These are phyloP conservation scores for Cydia fagiglandana DNA, from an alignment of 1,140 invertebrate species.

Conservation along the genomic window DNA sequence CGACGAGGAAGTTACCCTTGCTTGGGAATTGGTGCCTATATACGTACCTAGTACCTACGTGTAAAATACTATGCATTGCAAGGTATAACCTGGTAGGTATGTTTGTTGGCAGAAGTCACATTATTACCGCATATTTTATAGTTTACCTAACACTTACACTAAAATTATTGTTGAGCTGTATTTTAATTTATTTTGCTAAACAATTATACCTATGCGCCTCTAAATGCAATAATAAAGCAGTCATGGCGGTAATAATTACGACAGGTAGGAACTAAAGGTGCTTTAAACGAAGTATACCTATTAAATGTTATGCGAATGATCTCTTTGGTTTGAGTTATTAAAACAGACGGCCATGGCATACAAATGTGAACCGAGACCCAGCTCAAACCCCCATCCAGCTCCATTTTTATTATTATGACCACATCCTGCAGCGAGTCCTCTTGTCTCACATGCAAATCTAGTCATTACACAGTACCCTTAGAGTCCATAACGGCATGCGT, in stretches of 20 bases:
- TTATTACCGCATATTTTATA: too few species aligned
- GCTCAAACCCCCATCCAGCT: conserved; percentile 21
- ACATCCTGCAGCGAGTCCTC: conserved; percentile 8
- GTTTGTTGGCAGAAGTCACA: too few species aligned
- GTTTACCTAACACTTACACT: too few species aligned
- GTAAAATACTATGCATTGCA: background rate
- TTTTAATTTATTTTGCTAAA: too few species aligned
- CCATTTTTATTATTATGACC: conserved; percentile 27
- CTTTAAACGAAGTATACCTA: background rate
- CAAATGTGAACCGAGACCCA: conserved; percentile 23
- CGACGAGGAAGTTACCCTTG: background rate
- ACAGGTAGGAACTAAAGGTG: background rate
- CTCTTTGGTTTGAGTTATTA: conserved; percentile 26
- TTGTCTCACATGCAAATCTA: conserved; percentile 24
- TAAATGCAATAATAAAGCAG: too few species aligned
- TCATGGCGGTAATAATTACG: background rate
- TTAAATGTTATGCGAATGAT: background rate
- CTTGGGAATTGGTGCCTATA: background rate
- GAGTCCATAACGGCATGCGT: conserved; percentile 20
- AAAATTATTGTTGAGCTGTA: too few species aligned
- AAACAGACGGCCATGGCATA: conserved; percentile 10
- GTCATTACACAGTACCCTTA: conserved; percentile 13
- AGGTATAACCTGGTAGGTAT: background rate
- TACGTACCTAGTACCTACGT: background rate
- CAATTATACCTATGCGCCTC: too few species aligned